Evolutionary conservation across 2,113 vertebrate genomes (phyloP).

Genomic region (Pelecanoides urinatrix): DNA sequence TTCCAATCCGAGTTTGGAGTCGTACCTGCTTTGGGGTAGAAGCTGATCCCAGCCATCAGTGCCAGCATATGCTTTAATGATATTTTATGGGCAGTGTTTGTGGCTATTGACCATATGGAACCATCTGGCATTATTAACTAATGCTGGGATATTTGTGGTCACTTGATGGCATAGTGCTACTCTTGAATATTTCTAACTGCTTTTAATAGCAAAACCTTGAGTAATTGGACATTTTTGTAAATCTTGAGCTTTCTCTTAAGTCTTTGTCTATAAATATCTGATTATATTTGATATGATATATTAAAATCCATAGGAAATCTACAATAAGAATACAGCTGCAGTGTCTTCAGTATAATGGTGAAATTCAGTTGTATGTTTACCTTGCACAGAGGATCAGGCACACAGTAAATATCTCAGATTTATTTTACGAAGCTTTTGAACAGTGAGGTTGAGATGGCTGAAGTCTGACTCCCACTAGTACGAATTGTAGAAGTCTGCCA

Average conservation of each 20-base stretch:
- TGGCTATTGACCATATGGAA: not conserved
- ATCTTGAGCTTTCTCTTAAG: not conserved
- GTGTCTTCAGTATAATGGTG: not conserved
- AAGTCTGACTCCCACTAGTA: not conserved
- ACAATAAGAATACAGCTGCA: not conserved
- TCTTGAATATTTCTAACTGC: not conserved
- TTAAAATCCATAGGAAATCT: not conserved
- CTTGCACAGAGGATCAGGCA: not conserved
- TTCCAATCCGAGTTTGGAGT: not conserved
- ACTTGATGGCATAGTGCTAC: not conserved
- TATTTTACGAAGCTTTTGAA: not conserved
- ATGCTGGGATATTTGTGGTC: not conserved
- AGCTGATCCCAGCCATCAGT: not conserved
- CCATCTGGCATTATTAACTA: not conserved
- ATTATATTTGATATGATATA: not conserved
- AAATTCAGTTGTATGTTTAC: not conserved
- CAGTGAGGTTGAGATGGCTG: not conserved
- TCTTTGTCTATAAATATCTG: not conserved
- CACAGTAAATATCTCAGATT: not conserved
- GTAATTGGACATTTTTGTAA: not conserved
- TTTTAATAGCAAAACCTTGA: not conserved
- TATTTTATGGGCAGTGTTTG: not conserved
- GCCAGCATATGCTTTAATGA: rapidly evolving
- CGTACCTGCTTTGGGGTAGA: not conserved
- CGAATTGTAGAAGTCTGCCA: not conserved